A percentile compares a stretch with the other conserved stretches of the same genome.
Conservation (phyloP, 2,113 vertebrate genomes). For the Psilopogon haemacephalus region DNA sequence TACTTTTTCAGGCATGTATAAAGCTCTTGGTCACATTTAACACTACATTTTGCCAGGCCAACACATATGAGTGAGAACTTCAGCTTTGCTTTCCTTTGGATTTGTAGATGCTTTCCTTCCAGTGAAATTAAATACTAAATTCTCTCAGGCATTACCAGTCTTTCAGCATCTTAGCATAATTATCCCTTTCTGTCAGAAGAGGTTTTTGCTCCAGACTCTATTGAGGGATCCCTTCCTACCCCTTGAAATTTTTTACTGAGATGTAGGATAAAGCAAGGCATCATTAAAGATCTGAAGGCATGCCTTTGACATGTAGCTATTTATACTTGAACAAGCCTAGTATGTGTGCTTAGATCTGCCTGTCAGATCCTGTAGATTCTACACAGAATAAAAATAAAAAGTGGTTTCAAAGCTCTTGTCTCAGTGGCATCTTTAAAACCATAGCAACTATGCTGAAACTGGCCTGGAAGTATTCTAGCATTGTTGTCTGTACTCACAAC, state of each 20-base stretch:
- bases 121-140: not conserved
- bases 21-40: not conserved
- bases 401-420: not conserved
- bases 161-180: not conserved
- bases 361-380: not conserved
- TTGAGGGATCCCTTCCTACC: not conserved
- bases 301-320: not conserved
- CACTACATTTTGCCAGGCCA: not conserved
- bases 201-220: not conserved
- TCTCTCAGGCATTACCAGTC: not conserved
- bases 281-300: not conserved
- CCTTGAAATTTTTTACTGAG: not conserved
- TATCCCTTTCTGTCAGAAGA: not conserved
- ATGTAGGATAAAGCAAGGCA: not conserved
- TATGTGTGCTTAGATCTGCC: not conserved
- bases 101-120: not conserved
- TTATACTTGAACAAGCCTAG: not conserved
- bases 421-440: not conserved
- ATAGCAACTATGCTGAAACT: not conserved
- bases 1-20: not conserved
- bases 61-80: not conserved
- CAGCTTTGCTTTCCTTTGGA: not conserved
- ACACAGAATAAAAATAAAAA: not conserved
- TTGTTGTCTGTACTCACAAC: not conserved
- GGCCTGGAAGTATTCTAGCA: not conserved